Evolutionary conservation across 2,113 vertebrate species (phyloP).

Genomic region (Vulpes vulpes): DNA sequence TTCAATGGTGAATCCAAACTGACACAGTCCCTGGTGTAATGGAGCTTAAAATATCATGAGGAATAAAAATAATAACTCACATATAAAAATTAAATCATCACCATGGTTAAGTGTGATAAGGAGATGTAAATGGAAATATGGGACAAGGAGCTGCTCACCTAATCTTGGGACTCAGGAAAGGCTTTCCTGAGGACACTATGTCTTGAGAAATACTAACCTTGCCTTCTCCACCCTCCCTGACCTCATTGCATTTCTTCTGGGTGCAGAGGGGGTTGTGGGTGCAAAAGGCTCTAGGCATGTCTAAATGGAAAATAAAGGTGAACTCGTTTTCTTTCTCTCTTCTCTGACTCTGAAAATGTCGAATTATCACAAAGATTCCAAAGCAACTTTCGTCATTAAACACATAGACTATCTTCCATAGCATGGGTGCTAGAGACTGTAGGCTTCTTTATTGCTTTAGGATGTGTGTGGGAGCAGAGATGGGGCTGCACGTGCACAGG

Average conservation of each 20-base stretch:
- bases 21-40: background rate
- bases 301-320: background rate
- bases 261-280: background rate
- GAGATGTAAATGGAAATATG: background rate
- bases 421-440: background rate
- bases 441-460: background rate
- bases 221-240: background rate
- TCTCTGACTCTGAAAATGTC: background rate
- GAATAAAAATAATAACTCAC: background rate
- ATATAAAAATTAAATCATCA: background rate
- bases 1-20: conserved; percentile 2
- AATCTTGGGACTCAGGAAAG: background rate
- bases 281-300: background rate
- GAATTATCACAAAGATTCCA: conserved; percentile 22
- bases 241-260: background rate
- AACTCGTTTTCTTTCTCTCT: background rate
- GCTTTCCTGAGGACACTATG: background rate
- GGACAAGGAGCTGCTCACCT: background rate
- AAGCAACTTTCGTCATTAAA: background rate
- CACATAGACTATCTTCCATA: background rate
- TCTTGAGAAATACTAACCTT: background rate
- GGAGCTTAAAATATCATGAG: background rate
- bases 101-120: background rate
- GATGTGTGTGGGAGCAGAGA: rapidly evolving
- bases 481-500: rapidly evolving